A percentile compares a stretch with the other conserved stretches of the same genome.
phyloP scores from a whole-genome alignment of 2,113 vertebrate genomes.

The Mesembrinibis cayennensis region DNA sequence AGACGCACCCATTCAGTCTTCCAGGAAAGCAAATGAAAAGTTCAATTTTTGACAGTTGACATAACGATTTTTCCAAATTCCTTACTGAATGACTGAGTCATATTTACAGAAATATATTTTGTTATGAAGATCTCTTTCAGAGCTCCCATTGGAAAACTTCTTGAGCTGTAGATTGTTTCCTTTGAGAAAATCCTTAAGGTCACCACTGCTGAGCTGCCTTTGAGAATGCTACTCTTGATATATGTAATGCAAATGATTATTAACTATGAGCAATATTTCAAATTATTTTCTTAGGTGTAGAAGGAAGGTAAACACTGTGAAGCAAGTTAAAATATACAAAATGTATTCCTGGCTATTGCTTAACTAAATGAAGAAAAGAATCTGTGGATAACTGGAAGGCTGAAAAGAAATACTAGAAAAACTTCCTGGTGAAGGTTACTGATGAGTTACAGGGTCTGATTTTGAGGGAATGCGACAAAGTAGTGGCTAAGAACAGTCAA shows the following conservation, averaged over 20 bases:
- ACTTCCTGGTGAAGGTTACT: background rate
- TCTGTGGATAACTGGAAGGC: background rate
- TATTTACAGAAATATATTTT: background rate
- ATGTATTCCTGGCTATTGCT: background rate
- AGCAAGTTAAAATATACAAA: background rate
- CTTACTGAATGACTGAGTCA: background rate
- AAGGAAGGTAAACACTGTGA: background rate
- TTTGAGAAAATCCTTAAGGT: background rate
- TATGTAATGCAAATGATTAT: background rate
- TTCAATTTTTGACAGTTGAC: background rate
- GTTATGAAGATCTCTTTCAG: background rate
- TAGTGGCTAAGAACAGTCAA: background rate
- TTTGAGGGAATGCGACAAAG: slow-evolving; percentile 7
- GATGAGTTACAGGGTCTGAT: background rate
- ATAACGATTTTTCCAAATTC: background rate
- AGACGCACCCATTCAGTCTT: background rate
- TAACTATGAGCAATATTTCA: background rate
- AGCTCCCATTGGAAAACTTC: background rate
- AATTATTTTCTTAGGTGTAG: background rate
- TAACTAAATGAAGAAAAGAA: background rate
- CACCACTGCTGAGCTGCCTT: background rate
- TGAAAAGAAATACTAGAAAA: background rate
- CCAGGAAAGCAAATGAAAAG: background rate
- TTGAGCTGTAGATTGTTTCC: background rate
- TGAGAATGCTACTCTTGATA: background rate